A percentile compares a stretch with the other conserved stretches of the same genome.
phyloP scores from a whole-genome alignment of 2,888 invertebrate genomes.

The Asteroscopus sphinx region DNA sequence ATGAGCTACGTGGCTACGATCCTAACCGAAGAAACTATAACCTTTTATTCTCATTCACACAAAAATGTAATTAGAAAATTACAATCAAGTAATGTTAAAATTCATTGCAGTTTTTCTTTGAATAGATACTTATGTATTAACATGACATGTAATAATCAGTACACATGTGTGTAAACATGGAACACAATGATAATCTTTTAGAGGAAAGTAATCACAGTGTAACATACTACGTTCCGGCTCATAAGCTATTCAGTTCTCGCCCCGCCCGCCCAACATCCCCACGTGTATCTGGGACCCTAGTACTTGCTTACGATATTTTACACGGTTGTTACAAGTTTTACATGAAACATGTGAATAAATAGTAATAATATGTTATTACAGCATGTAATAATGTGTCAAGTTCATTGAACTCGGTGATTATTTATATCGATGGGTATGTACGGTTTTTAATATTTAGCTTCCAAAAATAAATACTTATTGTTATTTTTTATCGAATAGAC shows the following conservation, averaged over 20 bases:
- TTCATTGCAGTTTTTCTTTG: conserved; percentile 16
- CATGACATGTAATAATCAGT: too few species aligned
- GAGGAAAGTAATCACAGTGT: conserved; percentile 20
- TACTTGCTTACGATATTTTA: conserved; percentile 43
- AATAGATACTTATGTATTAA: too few species aligned
- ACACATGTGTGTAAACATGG: background rate
- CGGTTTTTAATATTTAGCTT: too few species aligned
- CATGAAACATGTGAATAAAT: background rate
- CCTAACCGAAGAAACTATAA: too few species aligned
- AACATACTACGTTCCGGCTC: conserved; percentile 10
- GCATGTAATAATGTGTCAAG: conserved; percentile 16
- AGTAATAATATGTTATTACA: conserved; percentile 11
- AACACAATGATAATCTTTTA: conserved; percentile 2
- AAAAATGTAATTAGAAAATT: too few species aligned
- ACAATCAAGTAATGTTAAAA: too few species aligned
- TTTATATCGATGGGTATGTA: conserved; percentile 43
- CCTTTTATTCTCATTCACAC: too few species aligned
- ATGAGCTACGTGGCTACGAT: too few species aligned
- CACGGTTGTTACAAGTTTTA: conserved; percentile 11
- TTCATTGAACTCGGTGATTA: conserved; percentile 21
- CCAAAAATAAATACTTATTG: too few species aligned
- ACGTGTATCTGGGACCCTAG: conserved; percentile 69
- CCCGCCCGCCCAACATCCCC: conserved; percentile 65
- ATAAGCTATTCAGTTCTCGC: conserved; percentile 59
- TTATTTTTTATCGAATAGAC: too few species aligned